Percentiles rank a stretch among this genome's conserved stretches.
phyloP scores from a whole-genome alignment of 2,888 invertebrate species.

The Leptarthrus brevirostris region DNA sequence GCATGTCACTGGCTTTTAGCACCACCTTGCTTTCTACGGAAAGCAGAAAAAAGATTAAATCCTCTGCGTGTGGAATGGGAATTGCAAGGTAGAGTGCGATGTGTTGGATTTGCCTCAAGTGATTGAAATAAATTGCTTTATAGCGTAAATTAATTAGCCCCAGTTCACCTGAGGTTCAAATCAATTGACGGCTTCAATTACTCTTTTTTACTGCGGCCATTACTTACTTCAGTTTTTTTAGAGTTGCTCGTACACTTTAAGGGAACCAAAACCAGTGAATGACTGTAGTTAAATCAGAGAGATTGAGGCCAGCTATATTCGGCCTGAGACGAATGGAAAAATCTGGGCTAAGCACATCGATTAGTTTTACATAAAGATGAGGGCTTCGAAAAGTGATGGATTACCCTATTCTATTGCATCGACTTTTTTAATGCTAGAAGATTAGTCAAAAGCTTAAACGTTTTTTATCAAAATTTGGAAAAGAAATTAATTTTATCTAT shows the following conservation, averaged over 20 bases:
- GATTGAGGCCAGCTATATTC: too few relatives aligned
- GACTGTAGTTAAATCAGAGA: too few relatives aligned
- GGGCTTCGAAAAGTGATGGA: too few relatives aligned
- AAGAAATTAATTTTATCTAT: too few relatives aligned
- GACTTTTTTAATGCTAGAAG: too few relatives aligned
- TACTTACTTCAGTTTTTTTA: background rate
- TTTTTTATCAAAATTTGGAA: too few relatives aligned
- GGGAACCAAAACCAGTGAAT: too few relatives aligned
- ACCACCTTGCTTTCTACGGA: background rate
- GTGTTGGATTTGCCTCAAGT: background rate
- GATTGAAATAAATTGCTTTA: constrained; percentile 5
- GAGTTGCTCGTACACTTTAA: background rate
- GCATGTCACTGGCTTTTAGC: background rate
- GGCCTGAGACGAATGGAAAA: too few relatives aligned
- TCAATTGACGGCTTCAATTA: constrained; percentile 14
- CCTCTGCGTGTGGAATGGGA: background rate
- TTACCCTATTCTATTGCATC: too few relatives aligned
- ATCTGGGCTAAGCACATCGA: too few relatives aligned
- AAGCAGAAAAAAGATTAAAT: background rate
- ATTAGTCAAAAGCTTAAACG: too few relatives aligned
- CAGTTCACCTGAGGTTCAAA: constrained; percentile 14
- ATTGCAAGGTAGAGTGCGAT: background rate
- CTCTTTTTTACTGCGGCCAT: constrained; percentile 15
- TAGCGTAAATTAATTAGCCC: constrained; percentile 9
- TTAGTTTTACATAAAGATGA: too few relatives aligned